Evolutionary conservation across 2,113 vertebrate genomes (phyloP).

Genomic region (Myrmecophaga tridactyla): DNA sequence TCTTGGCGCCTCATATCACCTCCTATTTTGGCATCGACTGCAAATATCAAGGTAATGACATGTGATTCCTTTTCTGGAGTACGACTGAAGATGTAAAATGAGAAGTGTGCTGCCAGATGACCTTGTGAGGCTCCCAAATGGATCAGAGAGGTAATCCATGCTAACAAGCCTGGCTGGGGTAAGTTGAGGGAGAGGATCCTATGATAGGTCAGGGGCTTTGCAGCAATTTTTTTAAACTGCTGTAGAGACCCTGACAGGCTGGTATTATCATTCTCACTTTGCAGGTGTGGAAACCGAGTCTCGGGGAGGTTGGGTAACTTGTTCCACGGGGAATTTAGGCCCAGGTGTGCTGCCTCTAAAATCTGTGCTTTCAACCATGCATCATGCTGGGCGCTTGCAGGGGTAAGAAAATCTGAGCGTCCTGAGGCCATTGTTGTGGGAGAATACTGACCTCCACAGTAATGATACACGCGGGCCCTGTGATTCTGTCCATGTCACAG

Average conservation of each 20-base stretch:
- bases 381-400: background rate
- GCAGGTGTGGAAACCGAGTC: slow-evolving; percentile 12
- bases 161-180: background rate
- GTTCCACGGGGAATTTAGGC: background rate
- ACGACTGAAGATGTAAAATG: background rate
- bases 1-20: background rate
- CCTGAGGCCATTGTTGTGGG: background rate
- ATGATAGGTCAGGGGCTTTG: background rate
- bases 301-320: background rate
- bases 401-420: background rate
- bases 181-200: background rate
- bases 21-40: slow-evolving; percentile 37
- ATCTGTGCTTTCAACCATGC: background rate
- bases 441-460: background rate
- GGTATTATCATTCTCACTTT: background rate
- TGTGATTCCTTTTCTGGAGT: background rate
- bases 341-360: background rate
- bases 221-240: background rate
- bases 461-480: background rate
- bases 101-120: background rate
- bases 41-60: slow-evolving; percentile 1
- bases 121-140: background rate
- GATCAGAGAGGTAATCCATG: background rate
- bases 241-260: background rate
- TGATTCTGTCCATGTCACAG: background rate